Base-by-base conservation (phyloP, 2,888 invertebrate species). In the Philaethria dido region DNA sequence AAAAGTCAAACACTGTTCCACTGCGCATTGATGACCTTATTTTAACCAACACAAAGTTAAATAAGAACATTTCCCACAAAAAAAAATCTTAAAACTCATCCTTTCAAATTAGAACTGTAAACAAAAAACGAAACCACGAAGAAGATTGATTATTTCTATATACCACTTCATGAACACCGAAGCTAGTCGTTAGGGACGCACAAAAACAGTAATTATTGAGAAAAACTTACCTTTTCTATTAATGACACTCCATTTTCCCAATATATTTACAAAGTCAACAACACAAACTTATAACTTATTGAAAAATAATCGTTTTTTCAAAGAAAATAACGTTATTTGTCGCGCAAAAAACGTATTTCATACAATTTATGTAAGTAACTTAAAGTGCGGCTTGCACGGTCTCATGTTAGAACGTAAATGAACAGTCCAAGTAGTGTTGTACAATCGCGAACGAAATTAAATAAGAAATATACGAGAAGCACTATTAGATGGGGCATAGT, bases 331-430 rank as follows among this genome's bases (percentile, higher is more conserved):
- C 69, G 70, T 69, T 72, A 76, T 78, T 75, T 75, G 77, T 64
- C 71, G 65, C 61, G 72, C 75, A 72, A 72, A 78, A 78, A 75
- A 77, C 76, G 77, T 75, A 75, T 77, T 77, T 74, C 52, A 52
- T n/a, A n/a, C n/a, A n/a, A 71, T 75, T 77, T 74, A 74, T 77
- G 77, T 71, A n/a, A 29, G 20, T 64, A 67, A 70, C 79, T 76
- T 75, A 71, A 72, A 77, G 78, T 78, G 82, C 87, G 86, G 78
- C 86, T 84, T 84, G 77, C 70, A 76, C 75, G 78, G 76, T 72
- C 83, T 81, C 85, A 87, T 87, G 89, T 82, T 87, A 85, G 81
- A 85, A 77, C 83, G 83, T 81, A 85, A 91, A 86, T 90, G 89
- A 80, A 78, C 75, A 79, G 57, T 71, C 73, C 73, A 75, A 86